Conservation (phyloP, 2,797 vertebrate genomes). For the Coendou prehensilis region DNA sequence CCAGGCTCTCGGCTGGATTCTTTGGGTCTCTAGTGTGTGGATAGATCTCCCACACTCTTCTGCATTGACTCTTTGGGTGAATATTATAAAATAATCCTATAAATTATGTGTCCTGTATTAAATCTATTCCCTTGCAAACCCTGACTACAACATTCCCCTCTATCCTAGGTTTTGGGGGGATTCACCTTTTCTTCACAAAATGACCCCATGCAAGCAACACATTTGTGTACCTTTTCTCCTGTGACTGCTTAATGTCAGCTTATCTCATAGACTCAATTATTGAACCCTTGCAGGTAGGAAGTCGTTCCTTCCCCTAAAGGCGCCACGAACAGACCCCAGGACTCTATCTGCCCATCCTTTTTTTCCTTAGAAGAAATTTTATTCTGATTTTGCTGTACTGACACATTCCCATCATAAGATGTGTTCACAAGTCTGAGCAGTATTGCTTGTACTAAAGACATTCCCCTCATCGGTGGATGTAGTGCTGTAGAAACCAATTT, state of each 20-base stretch:
- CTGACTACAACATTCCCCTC: background rate
- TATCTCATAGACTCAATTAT: background rate
- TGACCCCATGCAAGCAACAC: background rate
- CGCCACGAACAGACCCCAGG: background rate
- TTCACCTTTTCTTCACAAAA: background rate
- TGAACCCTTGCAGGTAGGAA: background rate
- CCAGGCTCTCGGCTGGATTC: background rate
- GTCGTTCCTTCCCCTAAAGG: background rate
- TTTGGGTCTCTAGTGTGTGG: background rate
- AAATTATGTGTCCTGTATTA: background rate
- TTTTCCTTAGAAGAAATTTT: background rate
- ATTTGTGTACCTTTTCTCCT: background rate
- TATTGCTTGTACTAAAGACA: background rate
- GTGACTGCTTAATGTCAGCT: background rate
- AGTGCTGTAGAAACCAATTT: background rate
- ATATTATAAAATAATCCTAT: background rate
- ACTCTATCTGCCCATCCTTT: background rate
- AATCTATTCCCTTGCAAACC: background rate
- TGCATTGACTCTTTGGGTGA: background rate
- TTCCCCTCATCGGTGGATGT: background rate
- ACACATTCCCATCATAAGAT: background rate
- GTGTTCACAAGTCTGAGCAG: background rate
- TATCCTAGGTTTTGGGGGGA: background rate
- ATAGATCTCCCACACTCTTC: background rate
- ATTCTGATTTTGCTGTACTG: background rate